A percentile compares a stretch with the other conserved stretches of the same genome.
These are phyloP conservation scores for Eudemis profundana DNA, from an alignment of 2,888 invertebrate genomes.

Conservation along the genomic window DNA sequence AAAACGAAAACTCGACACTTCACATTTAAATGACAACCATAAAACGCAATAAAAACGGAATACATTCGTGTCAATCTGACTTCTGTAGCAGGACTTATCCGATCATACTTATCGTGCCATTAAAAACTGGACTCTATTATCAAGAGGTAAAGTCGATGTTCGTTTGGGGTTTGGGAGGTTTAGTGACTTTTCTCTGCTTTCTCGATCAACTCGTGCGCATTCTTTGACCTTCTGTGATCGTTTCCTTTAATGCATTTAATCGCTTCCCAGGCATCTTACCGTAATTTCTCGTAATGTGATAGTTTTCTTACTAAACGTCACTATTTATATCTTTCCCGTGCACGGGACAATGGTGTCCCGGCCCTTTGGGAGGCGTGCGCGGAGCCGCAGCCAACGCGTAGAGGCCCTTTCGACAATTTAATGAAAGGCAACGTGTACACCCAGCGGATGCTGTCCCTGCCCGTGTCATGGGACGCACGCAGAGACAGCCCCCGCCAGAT, in stretches of 20 bases:
- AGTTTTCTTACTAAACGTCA: background rate
- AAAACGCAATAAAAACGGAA: constrained; percentile 30
- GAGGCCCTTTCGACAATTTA: too few relatives aligned
- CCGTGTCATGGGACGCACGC: too few relatives aligned
- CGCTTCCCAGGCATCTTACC: background rate
- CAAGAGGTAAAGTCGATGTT: background rate
- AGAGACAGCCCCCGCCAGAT: too few relatives aligned
- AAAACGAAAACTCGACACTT: constrained; percentile 13
- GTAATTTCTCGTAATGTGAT: constrained; percentile 25
- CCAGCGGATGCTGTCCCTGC: too few relatives aligned
- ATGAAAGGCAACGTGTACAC: too few relatives aligned
- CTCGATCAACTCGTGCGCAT: constrained; percentile 7
- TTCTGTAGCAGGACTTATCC: constrained; percentile 4
- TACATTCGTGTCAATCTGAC: constrained; percentile 27
- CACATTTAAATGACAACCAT: constrained; percentile 29
- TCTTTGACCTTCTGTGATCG: constrained; percentile 22
- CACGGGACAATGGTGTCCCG: too few relatives aligned
- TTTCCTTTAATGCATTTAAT: constrained; percentile 2
- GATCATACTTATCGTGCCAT: background rate
- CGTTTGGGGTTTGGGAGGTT: background rate
- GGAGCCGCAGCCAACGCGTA: too few relatives aligned
- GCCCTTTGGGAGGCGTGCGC: too few relatives aligned
- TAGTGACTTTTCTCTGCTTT: constrained; percentile 31
- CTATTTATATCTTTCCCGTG: background rate
- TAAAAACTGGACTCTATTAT: background rate